Evolutionary conservation across 2,888 invertebrate species (phyloP).

Genomic region (Megamerina dolium): DNA sequence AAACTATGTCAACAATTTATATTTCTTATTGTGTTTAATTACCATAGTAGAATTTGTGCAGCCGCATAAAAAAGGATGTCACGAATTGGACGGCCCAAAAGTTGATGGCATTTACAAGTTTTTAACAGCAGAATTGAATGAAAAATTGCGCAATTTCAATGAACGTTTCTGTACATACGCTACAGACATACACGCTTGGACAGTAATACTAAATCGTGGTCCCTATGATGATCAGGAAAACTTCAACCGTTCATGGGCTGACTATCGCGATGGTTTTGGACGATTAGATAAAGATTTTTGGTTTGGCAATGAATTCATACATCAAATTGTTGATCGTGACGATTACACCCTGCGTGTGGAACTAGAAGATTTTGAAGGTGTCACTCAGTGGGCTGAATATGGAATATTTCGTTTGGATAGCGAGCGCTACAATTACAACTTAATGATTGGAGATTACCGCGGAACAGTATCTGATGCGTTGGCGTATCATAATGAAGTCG

Average conservation of each 20-base stretch:
- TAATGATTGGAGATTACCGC: conserved; percentile 50
- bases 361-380: conserved; percentile 23
- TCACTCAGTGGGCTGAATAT: conserved; percentile 53
- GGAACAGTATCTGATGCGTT: conserved; percentile 54
- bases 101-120: conserved; percentile 49
- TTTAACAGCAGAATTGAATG: conserved; percentile 34
- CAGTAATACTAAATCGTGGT: conserved; percentile 52
- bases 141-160: conserved; percentile 45
- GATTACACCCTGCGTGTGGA: conserved; percentile 31
- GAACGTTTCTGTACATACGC: conserved; percentile 52
- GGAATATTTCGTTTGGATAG: conserved; percentile 44
- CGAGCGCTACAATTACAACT: conserved; percentile 49
- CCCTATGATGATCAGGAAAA: conserved; percentile 44
- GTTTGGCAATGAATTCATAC: conserved; percentile 56
- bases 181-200: conserved; percentile 53
- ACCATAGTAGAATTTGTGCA: conserved; percentile 38
- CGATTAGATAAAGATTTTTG: conserved; percentile 54
- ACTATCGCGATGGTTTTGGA: conserved; percentile 57
- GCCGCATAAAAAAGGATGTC: conserved; percentile 44
- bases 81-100: conserved; percentile 39
- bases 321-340: conserved; percentile 46
- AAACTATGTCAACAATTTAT: too few relatives aligned
- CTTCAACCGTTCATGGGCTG: conserved; percentile 54
- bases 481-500: conserved; percentile 51
- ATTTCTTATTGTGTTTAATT: too few relatives aligned